phyloP scores from a whole-genome alignment of 2,113 vertebrate genomes.

The Macrotus californicus region DNA sequence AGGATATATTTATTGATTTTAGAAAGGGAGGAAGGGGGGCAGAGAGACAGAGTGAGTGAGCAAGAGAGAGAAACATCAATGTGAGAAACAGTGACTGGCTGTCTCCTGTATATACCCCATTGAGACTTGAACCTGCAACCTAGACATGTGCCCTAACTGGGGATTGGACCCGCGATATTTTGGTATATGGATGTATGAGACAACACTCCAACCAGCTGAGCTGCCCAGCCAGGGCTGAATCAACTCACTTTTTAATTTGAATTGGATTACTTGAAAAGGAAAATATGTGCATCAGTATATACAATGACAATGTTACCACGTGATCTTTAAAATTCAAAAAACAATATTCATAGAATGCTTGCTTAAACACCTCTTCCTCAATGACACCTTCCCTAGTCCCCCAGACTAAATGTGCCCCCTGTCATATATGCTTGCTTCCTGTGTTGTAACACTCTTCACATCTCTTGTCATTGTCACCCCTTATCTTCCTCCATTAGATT shows the following conservation, averaged over 20 bases:
- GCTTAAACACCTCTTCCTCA: not conserved
- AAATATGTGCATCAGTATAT: not conserved
- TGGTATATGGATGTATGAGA: too few relatives aligned
- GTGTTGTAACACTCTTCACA: not conserved
- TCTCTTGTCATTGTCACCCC: not conserved
- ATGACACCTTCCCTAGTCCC: not conserved
- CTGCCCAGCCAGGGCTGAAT: not conserved
- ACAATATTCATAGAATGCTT: not conserved
- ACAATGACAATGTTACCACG: not conserved
- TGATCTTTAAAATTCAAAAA: not conserved
- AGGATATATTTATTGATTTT: too few relatives aligned
- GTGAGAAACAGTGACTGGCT: too few relatives aligned
- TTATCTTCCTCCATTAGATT: not conserved
- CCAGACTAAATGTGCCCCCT: not conserved
- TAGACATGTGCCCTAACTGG: too few relatives aligned
- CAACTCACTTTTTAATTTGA: not conserved
- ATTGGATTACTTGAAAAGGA: constrained; percentile 17
- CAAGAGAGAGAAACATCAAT: too few relatives aligned
- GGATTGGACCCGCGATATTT: too few relatives aligned
- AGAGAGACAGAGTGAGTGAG: too few relatives aligned
- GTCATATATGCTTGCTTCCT: not conserved
- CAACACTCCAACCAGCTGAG: too few relatives aligned
- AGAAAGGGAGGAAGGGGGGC: too few relatives aligned
- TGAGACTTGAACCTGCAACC: too few relatives aligned
- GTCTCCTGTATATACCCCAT: too few relatives aligned